Evolutionary conservation across 2,797 vertebrate genomes (phyloP), one percentile per base, ranked within the genome.

Genomic region (Chelon labrosus): DNA sequence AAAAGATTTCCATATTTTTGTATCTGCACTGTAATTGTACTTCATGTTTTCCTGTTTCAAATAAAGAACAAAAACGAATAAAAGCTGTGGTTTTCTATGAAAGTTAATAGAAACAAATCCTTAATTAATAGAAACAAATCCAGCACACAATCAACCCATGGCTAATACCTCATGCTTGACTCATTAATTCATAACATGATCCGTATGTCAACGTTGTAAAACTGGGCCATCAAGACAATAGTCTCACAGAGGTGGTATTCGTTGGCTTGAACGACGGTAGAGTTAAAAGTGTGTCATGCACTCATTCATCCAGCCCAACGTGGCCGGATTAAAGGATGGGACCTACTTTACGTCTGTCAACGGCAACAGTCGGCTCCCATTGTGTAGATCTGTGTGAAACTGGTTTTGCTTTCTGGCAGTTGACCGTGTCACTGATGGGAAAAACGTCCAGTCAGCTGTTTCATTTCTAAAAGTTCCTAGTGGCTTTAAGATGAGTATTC

Each of bases 1-100:
- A 0, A 69, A 14, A 83, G 44, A 83, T 75, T 68, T 65, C 19
- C 57, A 55, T 80, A 83, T 86, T 86, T 90, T 83, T 83, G 11
- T 84, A 88, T 73, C 14, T 35, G 1, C 73, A 53, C 50, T 82
- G 4, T 57, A 57, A 35, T 2, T 73, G 19, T 68, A 57, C 12
- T 52, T 44, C 65, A n/a, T 73, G 13, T 72, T 31, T 81, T 69
- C 9, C 38, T 63, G 8, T 57, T 77, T 71, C 50, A 77, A 89
- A 88, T 90, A 90, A 92, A 92, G 61, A 66, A 42, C 0, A 2
- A 42, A 47, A 5, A 35, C 5, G 46, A 76, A 73, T 17, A 53
- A 73, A 64, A 39, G 25, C 10, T 37, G 17, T 46, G n/a, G 3
- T 22, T 49, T 49, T 2, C 11, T 49, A n/a, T 41, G 6, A 57